phyloP scores from a whole-genome alignment of 2,888 invertebrate species.

The Prosopocoilus inquinatus region DNA sequence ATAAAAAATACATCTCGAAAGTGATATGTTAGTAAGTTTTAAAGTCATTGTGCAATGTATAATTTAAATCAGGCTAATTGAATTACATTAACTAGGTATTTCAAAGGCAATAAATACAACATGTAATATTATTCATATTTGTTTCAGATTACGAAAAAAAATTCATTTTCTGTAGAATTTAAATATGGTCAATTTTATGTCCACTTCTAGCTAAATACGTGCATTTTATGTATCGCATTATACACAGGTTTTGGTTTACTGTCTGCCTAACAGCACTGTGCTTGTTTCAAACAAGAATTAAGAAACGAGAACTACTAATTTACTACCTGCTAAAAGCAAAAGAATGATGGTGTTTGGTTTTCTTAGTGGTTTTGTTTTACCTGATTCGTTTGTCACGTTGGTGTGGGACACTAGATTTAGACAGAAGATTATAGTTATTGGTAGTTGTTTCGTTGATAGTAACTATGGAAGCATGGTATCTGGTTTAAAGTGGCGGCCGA shows the following conservation, averaged over 20 bases:
- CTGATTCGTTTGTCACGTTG: not conserved
- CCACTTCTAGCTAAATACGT: not conserved
- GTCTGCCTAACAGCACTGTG: not conserved
- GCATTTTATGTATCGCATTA: not conserved
- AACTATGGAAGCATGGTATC: constrained; percentile 42
- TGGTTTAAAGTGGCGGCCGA: constrained; percentile 42
- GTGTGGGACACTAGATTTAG: no score
- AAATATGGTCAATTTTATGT: not conserved
- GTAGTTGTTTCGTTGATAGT: constrained; percentile 20
- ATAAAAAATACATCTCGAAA: no score
- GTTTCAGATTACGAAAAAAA: no score
- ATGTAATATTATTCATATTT: no score
- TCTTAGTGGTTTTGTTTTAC: not conserved
- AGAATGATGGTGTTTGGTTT: not conserved
- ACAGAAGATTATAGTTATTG: not conserved
- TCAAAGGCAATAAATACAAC: no score
- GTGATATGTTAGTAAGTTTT: no score
- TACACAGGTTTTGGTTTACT: not conserved
- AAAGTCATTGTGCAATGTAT: no score
- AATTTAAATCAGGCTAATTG: no score
- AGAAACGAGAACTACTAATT: not conserved
- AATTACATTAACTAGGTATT: no score
- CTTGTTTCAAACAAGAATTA: not conserved
- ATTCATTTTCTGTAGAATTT: not conserved
- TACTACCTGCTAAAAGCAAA: no score